A percentile compares a stretch with the other conserved stretches of the same genome.
These are phyloP conservation scores for Nephrotoma guestfalica DNA, from an alignment of 2,888 invertebrate species.

Conservation along the genomic window DNA sequence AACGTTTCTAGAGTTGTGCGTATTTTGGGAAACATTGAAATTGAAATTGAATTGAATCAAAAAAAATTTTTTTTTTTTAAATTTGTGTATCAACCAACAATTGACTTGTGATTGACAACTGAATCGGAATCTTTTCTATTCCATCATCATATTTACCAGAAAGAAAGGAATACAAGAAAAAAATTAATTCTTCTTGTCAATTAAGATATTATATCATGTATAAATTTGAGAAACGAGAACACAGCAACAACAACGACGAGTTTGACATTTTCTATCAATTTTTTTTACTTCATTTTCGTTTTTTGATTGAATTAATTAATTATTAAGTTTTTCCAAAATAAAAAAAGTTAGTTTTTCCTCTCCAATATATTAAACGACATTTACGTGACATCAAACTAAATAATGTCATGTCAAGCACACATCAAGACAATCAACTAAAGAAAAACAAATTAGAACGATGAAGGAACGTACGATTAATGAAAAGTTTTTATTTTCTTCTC, in stretches of 20 bases:
- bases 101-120: constrained; percentile 3
- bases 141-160: background rate
- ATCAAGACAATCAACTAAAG: constrained; percentile 2
- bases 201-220: background rate
- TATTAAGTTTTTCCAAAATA: background rate
- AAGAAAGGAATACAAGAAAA: background rate
- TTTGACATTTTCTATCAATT: background rate
- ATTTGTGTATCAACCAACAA: background rate
- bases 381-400: constrained; percentile 4
- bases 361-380: constrained; percentile 1
- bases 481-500: background rate
- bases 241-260: background rate
- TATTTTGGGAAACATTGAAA: background rate
- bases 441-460: background rate
- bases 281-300: background rate
- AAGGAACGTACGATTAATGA: background rate
- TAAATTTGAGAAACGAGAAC: background rate
- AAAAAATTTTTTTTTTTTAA: background rate
- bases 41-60: background rate
- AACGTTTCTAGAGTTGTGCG: background rate
- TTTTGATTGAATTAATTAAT: background rate
- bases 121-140: background rate
- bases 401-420: constrained; percentile 4
- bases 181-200: background rate
- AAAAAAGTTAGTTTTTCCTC: background rate